A percentile compares a stretch with the other conserved stretches of the same genome.
These are phyloP conservation scores for Scartelaos histophorus DNA, from an alignment of 2,113 vertebrate species.

Conservation along the genomic window DNA sequence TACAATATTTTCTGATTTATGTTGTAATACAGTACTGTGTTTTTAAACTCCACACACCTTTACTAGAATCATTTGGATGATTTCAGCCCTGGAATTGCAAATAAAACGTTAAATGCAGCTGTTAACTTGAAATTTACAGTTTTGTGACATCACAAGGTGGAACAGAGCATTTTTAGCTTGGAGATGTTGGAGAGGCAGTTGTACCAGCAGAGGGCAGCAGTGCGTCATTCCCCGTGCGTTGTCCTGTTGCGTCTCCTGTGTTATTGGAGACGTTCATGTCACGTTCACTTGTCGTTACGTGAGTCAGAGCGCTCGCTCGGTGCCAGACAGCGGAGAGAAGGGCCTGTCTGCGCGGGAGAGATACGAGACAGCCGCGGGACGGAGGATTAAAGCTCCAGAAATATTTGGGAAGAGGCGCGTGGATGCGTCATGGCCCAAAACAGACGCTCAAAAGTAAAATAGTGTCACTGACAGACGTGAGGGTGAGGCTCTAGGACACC, in stretches of 20 bases:
- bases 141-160: too few relatives aligned
- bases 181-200: too few relatives aligned
- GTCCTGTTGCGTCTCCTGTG: background rate
- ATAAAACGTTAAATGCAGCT: too few relatives aligned
- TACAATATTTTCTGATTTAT: too few relatives aligned
- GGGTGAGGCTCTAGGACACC: too few relatives aligned
- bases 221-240: background rate
- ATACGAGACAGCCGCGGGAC: slow-evolving; percentile 57
- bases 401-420: slow-evolving; percentile 60
- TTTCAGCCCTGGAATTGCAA: too few relatives aligned
- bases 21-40: too few relatives aligned
- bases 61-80: too few relatives aligned
- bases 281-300: background rate
- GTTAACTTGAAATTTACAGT: too few relatives aligned
- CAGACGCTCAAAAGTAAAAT: slow-evolving; percentile 16
- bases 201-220: slow-evolving; percentile 1
- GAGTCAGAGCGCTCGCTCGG: background rate
- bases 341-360: slow-evolving; percentile 54
- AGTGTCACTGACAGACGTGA: background rate
- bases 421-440: slow-evolving; percentile 63
- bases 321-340: slow-evolving; percentile 30
- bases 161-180: too few relatives aligned
- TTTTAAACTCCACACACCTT: too few relatives aligned
- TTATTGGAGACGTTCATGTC: background rate
- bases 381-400: slow-evolving; percentile 66